phyloP scores from a whole-genome alignment of 2,797 vertebrate species.

The Pangasius larnaudii region DNA sequence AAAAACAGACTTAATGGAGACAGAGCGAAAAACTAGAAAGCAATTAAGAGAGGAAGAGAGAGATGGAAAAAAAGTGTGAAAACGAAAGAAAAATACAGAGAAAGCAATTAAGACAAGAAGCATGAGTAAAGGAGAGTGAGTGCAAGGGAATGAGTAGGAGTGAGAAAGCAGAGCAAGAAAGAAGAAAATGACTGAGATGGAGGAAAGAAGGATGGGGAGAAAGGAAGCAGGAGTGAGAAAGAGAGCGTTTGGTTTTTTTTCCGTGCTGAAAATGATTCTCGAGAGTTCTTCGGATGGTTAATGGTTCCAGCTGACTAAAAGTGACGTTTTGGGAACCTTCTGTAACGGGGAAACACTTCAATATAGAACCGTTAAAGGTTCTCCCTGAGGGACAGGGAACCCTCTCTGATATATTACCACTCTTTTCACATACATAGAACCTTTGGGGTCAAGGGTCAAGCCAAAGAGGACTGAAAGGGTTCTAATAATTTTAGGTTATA shows the following conservation, averaged over 20 bases:
- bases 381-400: neutral
- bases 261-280: neutral
- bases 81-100: neutral
- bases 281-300: neutral
- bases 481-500: too few relatives aligned
- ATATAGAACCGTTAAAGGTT: neutral
- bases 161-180: neutral
- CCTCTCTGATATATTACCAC: neutral
- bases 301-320: neutral
- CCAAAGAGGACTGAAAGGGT: neutral
- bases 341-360: neutral
- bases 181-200: neutral
- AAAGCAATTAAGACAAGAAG: constrained; percentile 9
- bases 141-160: neutral
- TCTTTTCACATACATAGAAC: too few relatives aligned
- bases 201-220: neutral
- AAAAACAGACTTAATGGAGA: constrained; percentile 1
- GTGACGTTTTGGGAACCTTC: too few relatives aligned
- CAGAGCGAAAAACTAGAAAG: neutral
- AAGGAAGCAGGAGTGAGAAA: neutral
- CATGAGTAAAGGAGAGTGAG: neutral
- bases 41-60: constrained; percentile 4
- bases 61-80: neutral
- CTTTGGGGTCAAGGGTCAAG: neutral
- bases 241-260: neutral